phyloP scores from a whole-genome alignment of 2,113 vertebrate species.

The Corythornis cristatus region DNA sequence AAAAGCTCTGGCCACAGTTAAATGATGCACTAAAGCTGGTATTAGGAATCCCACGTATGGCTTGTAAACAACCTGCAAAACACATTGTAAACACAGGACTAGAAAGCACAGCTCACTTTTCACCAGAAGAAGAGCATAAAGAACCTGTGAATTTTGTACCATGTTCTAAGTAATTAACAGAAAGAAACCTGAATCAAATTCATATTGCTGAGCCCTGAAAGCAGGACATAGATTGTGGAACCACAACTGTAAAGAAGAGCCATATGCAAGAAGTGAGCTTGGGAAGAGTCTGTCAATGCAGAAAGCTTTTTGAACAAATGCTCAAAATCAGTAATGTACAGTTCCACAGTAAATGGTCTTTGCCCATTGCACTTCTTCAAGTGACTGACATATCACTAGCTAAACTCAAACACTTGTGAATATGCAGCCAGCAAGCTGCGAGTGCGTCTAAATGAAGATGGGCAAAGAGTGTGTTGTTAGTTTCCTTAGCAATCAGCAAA shows the following conservation, averaged over 20 bases:
- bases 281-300: not conserved
- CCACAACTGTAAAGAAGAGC: not conserved
- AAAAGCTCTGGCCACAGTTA: not conserved
- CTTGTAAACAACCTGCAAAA: not conserved
- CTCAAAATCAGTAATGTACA: not conserved
- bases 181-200: not conserved
- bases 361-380: not conserved
- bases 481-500: not conserved
- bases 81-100: not conserved
- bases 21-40: not conserved
- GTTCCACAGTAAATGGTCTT: not conserved
- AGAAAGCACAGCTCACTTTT: not conserved
- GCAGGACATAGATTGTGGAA: not conserved
- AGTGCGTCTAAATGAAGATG: not conserved
- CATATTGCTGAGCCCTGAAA: not conserved
- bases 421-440: not conserved
- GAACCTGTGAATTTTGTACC: not conserved
- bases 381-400: not conserved
- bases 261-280: not conserved
- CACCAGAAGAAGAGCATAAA: not conserved
- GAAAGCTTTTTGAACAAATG: not conserved
- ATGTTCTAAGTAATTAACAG: not conserved
- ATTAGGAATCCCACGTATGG: not conserved
- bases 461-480: not conserved
- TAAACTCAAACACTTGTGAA: not conserved